A percentile compares a stretch with the other conserved stretches of the same genome.
Conservation (phyloP, 2,113 vertebrate genomes). For the Trogon surrucura region DNA sequence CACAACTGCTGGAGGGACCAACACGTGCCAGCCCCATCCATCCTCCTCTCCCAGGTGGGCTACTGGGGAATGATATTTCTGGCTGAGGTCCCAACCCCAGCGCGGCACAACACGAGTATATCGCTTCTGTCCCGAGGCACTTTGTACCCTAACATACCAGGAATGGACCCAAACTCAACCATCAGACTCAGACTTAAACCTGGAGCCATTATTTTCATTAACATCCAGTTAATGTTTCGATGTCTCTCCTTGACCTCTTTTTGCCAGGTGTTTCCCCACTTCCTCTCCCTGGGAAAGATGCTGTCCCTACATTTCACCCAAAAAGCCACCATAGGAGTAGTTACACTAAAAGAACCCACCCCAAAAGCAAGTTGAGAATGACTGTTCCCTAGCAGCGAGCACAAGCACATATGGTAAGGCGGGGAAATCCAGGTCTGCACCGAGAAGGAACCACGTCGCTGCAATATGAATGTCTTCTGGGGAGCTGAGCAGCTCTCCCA, state of each 20-base stretch:
- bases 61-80: neutral
- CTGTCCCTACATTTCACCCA: neutral
- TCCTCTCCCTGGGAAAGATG: neutral
- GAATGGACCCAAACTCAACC: fast-evolving
- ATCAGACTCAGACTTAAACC: neutral
- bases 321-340: neutral
- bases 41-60: no score
- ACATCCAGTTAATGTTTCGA: neutral
- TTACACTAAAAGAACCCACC: neutral
- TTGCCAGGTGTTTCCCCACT: neutral
- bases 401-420: neutral
- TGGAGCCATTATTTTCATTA: neutral
- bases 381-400: neutral
- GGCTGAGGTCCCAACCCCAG: neutral
- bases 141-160: fast-evolving
- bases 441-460: neutral
- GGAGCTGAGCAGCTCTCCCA: neutral
- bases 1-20: neutral
- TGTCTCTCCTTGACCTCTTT: neutral
- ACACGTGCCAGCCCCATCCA: neutral
- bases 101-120: fast-evolving
- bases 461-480: neutral
- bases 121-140: neutral
- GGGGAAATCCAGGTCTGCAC: slow-evolving; percentile 45
- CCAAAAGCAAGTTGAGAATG: neutral